These are phyloP conservation scores for Mormyrus proboscirostris DNA, from an alignment of 2,797 vertebrate species.

Conservation along the genomic window DNA sequence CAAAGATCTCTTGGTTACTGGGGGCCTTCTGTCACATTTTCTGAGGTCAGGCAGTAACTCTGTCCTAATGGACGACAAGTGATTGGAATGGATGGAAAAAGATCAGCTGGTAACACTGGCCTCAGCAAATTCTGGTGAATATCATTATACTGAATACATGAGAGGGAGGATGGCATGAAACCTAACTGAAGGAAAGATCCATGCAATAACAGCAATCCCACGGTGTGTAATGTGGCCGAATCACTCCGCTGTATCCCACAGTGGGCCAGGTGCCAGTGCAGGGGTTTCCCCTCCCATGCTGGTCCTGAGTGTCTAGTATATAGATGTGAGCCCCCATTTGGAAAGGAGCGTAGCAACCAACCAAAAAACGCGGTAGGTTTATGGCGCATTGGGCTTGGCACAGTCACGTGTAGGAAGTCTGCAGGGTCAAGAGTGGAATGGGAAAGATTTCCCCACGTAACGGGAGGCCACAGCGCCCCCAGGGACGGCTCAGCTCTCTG, in stretches of 20 bases:
- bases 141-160: not conserved
- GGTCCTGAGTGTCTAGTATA: not conserved
- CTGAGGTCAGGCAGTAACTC: not conserved
- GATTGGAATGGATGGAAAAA: not conserved
- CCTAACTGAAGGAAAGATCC: not conserved
- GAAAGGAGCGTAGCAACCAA: not conserved
- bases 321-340: not conserved
- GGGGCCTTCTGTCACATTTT: not conserved
- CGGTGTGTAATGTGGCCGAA: not conserved
- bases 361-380: not conserved
- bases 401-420: not conserved
- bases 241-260: not conserved
- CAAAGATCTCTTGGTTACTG: not conserved
- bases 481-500: conserved; percentile 24
- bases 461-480: conserved; percentile 25
- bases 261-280: not conserved
- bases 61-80: not conserved
- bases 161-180: not conserved
- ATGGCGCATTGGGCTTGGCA: not conserved
- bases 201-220: not conserved
- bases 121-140: not conserved
- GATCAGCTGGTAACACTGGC: not conserved
- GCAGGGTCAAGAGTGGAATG: conserved; percentile 50
- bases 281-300: not conserved
- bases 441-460: conserved; percentile 45